Conservation (phyloP, 2,888 invertebrate species). For the Tryphoninae sp. region DNA sequence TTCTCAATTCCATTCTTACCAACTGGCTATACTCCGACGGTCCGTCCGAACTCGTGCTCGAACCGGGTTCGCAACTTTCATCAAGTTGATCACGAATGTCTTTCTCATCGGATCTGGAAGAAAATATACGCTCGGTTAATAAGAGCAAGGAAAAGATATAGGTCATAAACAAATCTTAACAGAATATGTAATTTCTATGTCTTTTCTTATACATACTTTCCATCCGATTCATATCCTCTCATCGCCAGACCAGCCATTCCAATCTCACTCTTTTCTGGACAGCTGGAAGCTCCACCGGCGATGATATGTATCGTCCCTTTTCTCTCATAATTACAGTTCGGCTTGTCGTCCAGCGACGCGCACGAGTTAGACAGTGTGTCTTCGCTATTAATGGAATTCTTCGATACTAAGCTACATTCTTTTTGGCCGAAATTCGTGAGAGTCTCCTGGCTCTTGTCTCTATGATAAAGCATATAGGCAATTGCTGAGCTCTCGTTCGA, state of each 20-base stretch:
- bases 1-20: slow-evolving; percentile 38
- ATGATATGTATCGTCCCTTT: slow-evolving; percentile 26
- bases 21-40: slow-evolving; percentile 56
- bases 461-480: slow-evolving; percentile 45
- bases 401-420: slow-evolving; percentile 30
- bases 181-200: background rate
- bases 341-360: slow-evolving; percentile 61
- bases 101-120: slow-evolving; percentile 38
- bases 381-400: slow-evolving; percentile 55
- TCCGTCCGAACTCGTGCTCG: slow-evolving; percentile 59
- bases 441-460: slow-evolving; percentile 64
- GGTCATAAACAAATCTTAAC: background rate
- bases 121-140: slow-evolving; percentile 9
- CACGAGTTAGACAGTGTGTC: slow-evolving; percentile 61
- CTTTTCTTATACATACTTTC: slow-evolving; percentile 63
- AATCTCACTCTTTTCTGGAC: slow-evolving; percentile 56
- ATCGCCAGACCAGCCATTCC: slow-evolving; percentile 42
- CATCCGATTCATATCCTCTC: slow-evolving; percentile 65
- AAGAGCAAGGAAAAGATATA: too few species aligned
- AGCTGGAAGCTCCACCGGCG: slow-evolving; percentile 58
- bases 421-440: slow-evolving; percentile 50
- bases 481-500: slow-evolving; percentile 57
- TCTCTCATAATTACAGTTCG: slow-evolving; percentile 33
- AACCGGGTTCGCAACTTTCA: slow-evolving; percentile 52
- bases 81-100: slow-evolving; percentile 33